These are phyloP conservation scores for Alsophila aescularia DNA, from an alignment of 2,888 invertebrate species.

Conservation along the genomic window DNA sequence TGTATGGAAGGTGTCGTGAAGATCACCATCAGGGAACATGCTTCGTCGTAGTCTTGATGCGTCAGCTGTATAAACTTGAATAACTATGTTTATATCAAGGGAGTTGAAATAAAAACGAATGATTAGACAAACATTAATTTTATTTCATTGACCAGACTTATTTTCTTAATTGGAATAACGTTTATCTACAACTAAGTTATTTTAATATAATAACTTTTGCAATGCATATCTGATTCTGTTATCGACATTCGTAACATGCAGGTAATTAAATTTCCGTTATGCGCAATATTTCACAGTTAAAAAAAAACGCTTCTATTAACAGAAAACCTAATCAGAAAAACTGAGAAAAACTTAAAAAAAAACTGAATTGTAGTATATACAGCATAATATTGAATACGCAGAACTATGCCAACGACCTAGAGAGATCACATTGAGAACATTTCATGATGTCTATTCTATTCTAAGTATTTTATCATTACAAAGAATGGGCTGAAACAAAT, in stretches of 20 bases:
- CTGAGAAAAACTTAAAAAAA: background rate
- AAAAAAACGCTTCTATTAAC: too few relatives aligned
- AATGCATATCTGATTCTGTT: slow-evolving; percentile 1
- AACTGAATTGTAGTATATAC: background rate
- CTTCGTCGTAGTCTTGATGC: too few relatives aligned
- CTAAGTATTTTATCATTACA: background rate
- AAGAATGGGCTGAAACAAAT: background rate
- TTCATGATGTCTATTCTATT: background rate
- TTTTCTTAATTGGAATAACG: slow-evolving; percentile 42
- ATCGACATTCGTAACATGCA: background rate
- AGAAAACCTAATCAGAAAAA: too few relatives aligned
- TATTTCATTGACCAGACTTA: slow-evolving; percentile 51
- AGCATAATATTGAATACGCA: background rate
- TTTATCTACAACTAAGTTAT: slow-evolving; percentile 23
- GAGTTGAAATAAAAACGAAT: slow-evolving; percentile 32
- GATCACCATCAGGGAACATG: too few relatives aligned
- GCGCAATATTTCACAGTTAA: background rate
- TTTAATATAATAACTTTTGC: background rate
- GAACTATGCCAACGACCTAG: background rate
- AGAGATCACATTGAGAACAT: background rate
- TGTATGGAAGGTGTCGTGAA: too few relatives aligned
- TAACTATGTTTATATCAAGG: background rate
- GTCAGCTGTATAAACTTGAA: too few relatives aligned
- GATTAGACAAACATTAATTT: slow-evolving; percentile 50
- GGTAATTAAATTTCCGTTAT: background rate